phyloP scores from a whole-genome alignment of 2,797 vertebrate species.

The Triplophysa yarkandensis region DNA sequence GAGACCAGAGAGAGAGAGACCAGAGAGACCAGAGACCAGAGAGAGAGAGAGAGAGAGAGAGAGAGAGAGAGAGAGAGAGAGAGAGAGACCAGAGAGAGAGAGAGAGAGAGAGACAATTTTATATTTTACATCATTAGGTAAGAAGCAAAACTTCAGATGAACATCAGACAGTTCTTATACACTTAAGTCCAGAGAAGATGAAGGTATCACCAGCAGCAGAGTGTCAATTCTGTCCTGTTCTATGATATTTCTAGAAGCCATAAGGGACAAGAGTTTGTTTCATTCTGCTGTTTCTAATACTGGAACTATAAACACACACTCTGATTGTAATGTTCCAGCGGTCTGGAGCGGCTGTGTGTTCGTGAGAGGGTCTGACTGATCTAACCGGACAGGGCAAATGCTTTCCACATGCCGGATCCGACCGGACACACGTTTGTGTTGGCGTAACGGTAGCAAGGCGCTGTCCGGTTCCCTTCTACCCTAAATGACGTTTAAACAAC shows the following conservation, averaged over 20 bases:
- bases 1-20: no score
- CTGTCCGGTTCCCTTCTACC: constrained; percentile 4
- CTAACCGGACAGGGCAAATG: neutral
- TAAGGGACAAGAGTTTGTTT: neutral
- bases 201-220: no score
- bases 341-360: neutral
- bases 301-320: neutral
- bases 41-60: no score
- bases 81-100: no score
- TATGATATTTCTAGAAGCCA: neutral
- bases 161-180: no score
- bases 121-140: no score
- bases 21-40: no score
- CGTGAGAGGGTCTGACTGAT: constrained; percentile 3
- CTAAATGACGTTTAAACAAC: constrained; percentile 26
- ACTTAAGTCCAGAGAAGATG: no score
- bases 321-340: neutral
- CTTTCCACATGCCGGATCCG: constrained; percentile 5
- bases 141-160: no score
- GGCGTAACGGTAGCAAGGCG: neutral
- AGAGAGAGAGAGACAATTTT: neutral
- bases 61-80: no score
- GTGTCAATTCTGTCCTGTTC: constrained; percentile 1
- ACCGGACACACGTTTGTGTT: constrained; percentile 11
- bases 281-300: neutral